Evolutionary conservation across 35 echinoderm and acorn worm species (phyloP).

Genomic region (Eucidaris tribuloides): DNA sequence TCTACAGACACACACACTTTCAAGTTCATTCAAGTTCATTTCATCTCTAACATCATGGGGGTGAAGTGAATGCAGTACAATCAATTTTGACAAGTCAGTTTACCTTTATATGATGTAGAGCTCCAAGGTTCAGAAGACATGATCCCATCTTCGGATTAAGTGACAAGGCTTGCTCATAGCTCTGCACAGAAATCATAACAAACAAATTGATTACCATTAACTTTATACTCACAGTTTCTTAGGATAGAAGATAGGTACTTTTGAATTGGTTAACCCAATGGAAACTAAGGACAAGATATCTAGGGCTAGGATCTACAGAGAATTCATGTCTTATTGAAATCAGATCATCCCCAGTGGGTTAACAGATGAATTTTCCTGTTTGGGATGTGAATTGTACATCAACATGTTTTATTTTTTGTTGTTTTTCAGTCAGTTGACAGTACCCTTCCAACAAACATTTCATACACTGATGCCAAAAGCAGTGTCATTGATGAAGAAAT

Average conservation of each 20-base stretch:
- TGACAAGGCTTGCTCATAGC: slow-evolving; percentile 34
- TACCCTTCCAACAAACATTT: too few relatives aligned
- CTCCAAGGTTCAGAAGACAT: slow-evolving; percentile 54
- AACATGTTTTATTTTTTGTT: too few relatives aligned
- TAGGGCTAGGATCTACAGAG: too few relatives aligned
- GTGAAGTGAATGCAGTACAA: background rate
- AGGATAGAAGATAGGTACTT: background rate
- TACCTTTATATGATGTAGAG: slow-evolving; percentile 41
- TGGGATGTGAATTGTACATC: too few relatives aligned
- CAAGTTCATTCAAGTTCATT: background rate
- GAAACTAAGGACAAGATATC: too few relatives aligned
- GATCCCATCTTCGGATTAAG: slow-evolving; percentile 44
- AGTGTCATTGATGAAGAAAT: too few relatives aligned
- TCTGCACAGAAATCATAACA: slow-evolving; percentile 22
- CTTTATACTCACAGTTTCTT: background rate
- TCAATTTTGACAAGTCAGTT: background rate
- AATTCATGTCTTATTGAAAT: too few relatives aligned
- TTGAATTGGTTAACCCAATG: too few relatives aligned
- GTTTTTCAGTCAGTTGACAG: too few relatives aligned
- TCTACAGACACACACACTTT: background rate
- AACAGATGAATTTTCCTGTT: too few relatives aligned
- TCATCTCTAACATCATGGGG: background rate
- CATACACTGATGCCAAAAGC: too few relatives aligned
- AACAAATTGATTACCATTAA: background rate
- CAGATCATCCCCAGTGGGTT: too few relatives aligned